Evolutionary conservation across 2,888 invertebrate genomes (phyloP).

Genomic region (Sussaba pulchella): DNA sequence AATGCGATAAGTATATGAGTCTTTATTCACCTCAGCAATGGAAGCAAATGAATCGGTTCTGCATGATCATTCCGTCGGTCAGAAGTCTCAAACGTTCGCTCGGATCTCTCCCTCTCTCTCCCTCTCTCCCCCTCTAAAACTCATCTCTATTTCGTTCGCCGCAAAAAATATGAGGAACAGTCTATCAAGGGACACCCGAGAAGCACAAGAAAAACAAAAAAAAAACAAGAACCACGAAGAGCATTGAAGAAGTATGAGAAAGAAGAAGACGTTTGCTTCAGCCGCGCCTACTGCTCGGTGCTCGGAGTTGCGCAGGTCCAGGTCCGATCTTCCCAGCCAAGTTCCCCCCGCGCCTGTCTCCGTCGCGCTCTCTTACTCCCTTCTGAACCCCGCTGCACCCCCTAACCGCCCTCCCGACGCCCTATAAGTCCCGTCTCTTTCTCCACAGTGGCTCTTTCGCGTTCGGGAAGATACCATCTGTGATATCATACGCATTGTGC

Average conservation of each 20-base stretch:
- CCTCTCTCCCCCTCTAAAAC: not conserved
- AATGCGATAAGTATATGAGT: conserved; percentile 35
- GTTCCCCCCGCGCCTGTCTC: conserved; percentile 16
- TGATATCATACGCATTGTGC: conserved; percentile 70
- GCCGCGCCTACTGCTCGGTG: conserved; percentile 57
- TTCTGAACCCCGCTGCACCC: not conserved
- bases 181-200: conserved; percentile 60
- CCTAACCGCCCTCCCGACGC: conserved; percentile 1
- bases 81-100: not conserved
- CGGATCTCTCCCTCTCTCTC: not conserved
- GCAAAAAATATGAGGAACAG: conserved; percentile 10
- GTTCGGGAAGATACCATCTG: conserved; percentile 62
- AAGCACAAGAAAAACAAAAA: conserved; percentile 46
- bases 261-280: conserved; percentile 46
- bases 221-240: conserved; percentile 43
- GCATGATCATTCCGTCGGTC: conserved; percentile 23
- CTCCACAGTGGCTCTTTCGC: conserved; percentile 27
- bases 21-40: conserved; percentile 73
- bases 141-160: not conserved
- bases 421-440: not conserved
- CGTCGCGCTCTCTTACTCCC: not conserved
- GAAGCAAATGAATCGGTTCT: conserved; percentile 69
- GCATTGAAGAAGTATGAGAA: conserved; percentile 40
- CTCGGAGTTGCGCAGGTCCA: conserved; percentile 66
- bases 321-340: conserved; percentile 30